Base-by-base conservation (phyloP, 2,888 invertebrate genomes). In the Galerucella pusilla region DNA sequence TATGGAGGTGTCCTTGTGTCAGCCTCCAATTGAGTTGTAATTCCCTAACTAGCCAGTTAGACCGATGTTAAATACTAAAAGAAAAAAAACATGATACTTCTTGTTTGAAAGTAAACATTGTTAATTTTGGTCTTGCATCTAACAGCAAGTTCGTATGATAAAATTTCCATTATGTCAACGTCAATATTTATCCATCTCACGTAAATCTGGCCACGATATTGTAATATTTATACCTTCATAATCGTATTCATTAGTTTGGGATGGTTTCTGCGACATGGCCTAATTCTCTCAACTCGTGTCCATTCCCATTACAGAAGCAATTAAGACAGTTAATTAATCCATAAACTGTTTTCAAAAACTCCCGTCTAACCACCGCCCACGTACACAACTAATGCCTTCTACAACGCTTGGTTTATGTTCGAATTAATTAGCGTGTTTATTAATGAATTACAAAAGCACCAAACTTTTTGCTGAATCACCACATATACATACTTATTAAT, bases 311-410 rank as follows among this genome's bases (percentile, higher is more conserved):
- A 28, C 60, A 60, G 60, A 60, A 28, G 25, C 60, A 60, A 60
- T 60, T 60, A 60, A 20, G 28, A 12, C 14, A 60, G 60, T 60
- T 60, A 60, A 60, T 60, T 60, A 60, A 25, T 28, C 60, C 28
- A 14, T 60, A 28, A 60, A 60, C 28, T 60, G 28, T 60, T 60
- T 60, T 25, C 28, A 14, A 60, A 60, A 60, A 60, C 28, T 60
- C 28, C 2, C 60, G 60, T 14, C 28, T 9, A 28, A 7, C 25
- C 60, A 28, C 2, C 60, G 60, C 60, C 60, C 60, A 60, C 14
- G 28, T 28, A 14, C 12, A 60, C 3, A 25, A 60, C 28, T 14
- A 60, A 60, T 28, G 7, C 12, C 60, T 60, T 60, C 12, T 60
- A 60, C 60, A 60, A 60, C 60, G 52, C n/a, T n/a, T 52, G 52